Evolutionary conservation across 2,888 invertebrate genomes (phyloP).

Genomic region (Rotaria magnacalcarata): DNA sequence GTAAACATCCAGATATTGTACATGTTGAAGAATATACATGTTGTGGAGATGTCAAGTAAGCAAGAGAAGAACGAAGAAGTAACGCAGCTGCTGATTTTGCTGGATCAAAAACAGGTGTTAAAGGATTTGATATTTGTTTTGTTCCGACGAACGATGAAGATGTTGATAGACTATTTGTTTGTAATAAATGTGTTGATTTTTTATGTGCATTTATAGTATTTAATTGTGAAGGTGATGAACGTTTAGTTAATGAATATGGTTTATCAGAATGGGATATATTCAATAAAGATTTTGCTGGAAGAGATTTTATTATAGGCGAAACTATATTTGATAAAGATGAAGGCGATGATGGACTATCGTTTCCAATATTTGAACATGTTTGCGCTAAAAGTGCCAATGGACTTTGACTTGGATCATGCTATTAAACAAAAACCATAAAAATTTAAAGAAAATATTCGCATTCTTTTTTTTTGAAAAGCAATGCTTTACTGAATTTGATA

Average conservation of each 20-base stretch:
- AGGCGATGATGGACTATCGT: conserved; percentile 63
- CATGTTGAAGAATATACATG: conserved; percentile 35
- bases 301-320: background rate
- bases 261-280: background rate
- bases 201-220: background rate
- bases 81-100: background rate
- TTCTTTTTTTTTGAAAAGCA: too few species aligned
- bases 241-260: background rate
- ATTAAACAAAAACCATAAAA: conserved; percentile 50
- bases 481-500: background rate
- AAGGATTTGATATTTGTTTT: background rate
- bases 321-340: background rate
- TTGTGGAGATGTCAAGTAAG: background rate
- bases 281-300: background rate
- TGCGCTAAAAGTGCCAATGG: conserved; percentile 87
- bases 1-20: conserved; percentile 1
- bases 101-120: background rate
- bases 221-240: background rate
- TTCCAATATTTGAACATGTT: conserved; percentile 88
- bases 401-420: conserved; percentile 94
- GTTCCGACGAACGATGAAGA: background rate
- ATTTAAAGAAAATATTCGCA: too few species aligned
- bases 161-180: background rate
- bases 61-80: background rate
- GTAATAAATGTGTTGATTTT: background rate